Evolutionary conservation across 2,888 invertebrate genomes (phyloP).

Genomic region (Pharmacophagus antenor): DNA sequence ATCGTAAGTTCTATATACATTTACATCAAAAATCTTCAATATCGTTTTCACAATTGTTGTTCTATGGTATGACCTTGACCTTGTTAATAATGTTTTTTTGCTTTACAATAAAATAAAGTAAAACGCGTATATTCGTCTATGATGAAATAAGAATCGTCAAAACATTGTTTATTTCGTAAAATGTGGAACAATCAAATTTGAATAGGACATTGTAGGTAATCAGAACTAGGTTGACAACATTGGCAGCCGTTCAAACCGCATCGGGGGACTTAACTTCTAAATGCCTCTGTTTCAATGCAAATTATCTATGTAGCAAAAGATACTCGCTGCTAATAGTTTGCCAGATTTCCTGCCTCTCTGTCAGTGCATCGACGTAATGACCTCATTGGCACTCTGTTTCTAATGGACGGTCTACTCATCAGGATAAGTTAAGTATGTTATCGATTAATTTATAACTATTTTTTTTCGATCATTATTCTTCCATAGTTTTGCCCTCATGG

Average conservation of each 20-base stretch:
- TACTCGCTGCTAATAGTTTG: conserved; percentile 1
- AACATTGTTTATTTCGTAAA: background rate
- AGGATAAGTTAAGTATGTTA: background rate
- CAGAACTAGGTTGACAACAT: conserved; percentile 3
- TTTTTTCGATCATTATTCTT: background rate
- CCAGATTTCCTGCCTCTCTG: conserved; percentile 3
- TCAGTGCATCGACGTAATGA: background rate
- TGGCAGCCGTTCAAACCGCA: conserved; percentile 9
- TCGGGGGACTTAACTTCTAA: conserved; percentile 2
- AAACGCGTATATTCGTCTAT: too few species aligned
- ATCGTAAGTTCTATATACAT: too few species aligned
- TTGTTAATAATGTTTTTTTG: too few species aligned
- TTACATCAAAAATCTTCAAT: too few species aligned
- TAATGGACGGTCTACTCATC: background rate
- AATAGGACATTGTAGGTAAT: background rate
- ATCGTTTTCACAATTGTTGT: too few species aligned
- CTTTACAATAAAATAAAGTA: too few species aligned
- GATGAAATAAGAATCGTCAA: too few species aligned
- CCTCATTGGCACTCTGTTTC: background rate
- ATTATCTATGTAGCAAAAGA: conserved; percentile 7
- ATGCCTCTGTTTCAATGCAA: conserved; percentile 4
- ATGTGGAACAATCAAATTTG: background rate
- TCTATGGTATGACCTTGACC: too few species aligned
- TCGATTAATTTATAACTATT: background rate
- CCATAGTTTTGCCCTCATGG: background rate